A percentile compares a stretch with the other conserved stretches of the same genome.
phyloP scores from a whole-genome alignment of 2,113 vertebrate genomes.

The Struthio camelus region DNA sequence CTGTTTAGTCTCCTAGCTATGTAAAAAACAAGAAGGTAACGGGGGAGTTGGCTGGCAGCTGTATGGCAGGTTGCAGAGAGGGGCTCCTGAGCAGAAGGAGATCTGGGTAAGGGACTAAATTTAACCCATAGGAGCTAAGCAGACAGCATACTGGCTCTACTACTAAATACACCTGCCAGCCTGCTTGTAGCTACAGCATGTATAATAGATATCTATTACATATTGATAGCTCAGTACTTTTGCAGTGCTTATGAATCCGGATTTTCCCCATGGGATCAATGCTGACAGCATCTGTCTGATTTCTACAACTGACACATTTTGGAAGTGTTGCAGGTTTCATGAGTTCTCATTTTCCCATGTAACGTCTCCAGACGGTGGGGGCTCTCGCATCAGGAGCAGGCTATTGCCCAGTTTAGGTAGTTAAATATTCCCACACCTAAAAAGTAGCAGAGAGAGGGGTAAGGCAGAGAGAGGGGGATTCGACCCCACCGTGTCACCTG shows the following conservation, averaged over 20 bases:
- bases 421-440: background rate
- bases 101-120: background rate
- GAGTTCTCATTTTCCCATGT: background rate
- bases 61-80: background rate
- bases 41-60: background rate
- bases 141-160: background rate
- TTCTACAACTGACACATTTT: background rate
- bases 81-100: background rate
- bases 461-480: background rate
- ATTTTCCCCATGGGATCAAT: background rate
- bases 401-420: background rate
- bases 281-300: background rate
- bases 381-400: background rate
- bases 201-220: background rate
- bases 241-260: background rate
- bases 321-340: background rate
- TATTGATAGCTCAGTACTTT: background rate
- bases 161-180: background rate
- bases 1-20: background rate
- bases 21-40: background rate
- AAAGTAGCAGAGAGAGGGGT: background rate
- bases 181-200: background rate
- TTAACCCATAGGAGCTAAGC: background rate
- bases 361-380: background rate
- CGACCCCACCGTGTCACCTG: background rate